phyloP scores from a whole-genome alignment of 53 echinoderm and acorn worm species.

The Zoroaster sp. region DNA sequence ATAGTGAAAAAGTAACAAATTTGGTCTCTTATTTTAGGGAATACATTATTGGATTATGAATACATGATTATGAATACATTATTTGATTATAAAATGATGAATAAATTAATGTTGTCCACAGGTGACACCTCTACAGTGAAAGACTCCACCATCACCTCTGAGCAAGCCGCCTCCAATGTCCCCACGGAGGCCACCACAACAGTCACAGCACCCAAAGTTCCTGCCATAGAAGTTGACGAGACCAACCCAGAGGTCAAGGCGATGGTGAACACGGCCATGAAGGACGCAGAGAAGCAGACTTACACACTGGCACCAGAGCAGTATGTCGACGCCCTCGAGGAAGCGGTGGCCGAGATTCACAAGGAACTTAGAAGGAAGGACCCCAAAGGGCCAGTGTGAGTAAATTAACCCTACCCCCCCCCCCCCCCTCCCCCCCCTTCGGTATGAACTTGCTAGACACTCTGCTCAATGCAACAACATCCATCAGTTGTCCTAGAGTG shows the following conservation, averaged over 20 bases:
- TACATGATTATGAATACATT: no score
- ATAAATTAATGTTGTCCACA: constrained; percentile 3
- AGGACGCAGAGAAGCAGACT: constrained; percentile 82
- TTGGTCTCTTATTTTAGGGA: no score
- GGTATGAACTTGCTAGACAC: no score
- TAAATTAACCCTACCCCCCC: neutral
- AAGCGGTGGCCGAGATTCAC: constrained; percentile 83
- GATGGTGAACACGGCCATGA: constrained; percentile 71
- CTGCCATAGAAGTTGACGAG: constrained; percentile 71
- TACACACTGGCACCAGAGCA: constrained; percentile 89
- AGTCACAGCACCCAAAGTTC: constrained; percentile 44
- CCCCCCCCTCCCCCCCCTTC: no score
- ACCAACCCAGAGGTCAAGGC: constrained; percentile 81
- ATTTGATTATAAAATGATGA: no score
- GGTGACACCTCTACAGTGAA: constrained; percentile 56
- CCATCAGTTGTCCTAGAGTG: no score
- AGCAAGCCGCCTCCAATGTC: constrained; percentile 58
- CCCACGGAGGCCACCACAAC: constrained; percentile 70
- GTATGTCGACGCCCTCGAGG: constrained; percentile 92
- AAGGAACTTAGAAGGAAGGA: constrained; percentile 82
- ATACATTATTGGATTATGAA: no score
- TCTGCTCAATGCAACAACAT: no score
- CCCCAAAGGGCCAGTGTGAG: constrained; percentile 79
- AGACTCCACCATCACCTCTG: constrained; percentile 40
- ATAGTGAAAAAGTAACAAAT: no score